Evolutionary conservation across 2,888 invertebrate species (phyloP).

Genomic region (Lycocerus yunnanus): DNA sequence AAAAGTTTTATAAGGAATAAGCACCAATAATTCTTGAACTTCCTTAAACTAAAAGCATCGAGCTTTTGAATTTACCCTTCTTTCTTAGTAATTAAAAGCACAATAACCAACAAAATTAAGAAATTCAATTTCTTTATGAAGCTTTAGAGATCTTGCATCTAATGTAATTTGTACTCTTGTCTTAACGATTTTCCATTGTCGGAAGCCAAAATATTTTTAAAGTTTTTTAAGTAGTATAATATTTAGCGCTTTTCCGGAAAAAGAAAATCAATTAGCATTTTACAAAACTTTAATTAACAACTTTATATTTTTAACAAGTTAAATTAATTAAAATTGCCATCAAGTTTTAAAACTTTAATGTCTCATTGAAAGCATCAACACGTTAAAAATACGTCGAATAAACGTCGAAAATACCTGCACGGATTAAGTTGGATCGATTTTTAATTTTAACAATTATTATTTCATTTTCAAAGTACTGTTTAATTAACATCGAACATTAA

Average conservation of each 20-base stretch:
- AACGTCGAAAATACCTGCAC: background rate
- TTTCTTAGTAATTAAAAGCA: conserved; percentile 39
- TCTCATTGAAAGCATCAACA: background rate
- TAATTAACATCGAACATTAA: conserved; percentile 7
- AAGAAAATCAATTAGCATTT: background rate
- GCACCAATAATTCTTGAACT: conserved; percentile 9
- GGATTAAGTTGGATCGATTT: background rate
- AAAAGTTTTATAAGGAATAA: conserved; percentile 7
- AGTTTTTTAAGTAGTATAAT: background rate
- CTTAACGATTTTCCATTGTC: conserved; percentile 12
- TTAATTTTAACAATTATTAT: background rate
- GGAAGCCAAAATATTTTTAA: background rate
- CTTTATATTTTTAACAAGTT: background rate
- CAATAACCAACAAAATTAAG: conserved; percentile 42
- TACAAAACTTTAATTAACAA: background rate
- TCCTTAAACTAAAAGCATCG: background rate
- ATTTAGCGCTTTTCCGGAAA: background rate
- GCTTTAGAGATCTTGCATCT: conserved; percentile 14
- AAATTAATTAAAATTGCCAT: background rate
- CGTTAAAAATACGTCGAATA: background rate
- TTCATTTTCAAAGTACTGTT: background rate
- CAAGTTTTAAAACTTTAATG: background rate
- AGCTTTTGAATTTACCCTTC: conserved; percentile 5
- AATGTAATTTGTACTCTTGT: conserved; percentile 20
- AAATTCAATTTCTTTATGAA: conserved; percentile 42